phyloP scores from a whole-genome alignment of 2,888 invertebrate species.

The Drosophila putrida region DNA sequence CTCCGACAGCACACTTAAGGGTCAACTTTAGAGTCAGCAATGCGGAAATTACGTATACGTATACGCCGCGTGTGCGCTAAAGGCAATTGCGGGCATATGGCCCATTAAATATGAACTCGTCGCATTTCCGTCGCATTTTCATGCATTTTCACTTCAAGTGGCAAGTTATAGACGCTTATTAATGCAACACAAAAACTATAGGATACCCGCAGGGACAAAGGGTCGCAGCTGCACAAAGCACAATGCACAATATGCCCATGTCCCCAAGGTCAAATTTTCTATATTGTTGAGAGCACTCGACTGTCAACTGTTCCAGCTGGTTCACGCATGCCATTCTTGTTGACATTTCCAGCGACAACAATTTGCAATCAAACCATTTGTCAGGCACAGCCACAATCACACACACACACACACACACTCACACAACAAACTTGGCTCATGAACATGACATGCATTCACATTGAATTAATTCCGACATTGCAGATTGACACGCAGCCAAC shows the following conservation, averaged over 20 bases:
- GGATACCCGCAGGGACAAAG: neutral
- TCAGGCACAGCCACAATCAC: slow-evolving; percentile 38
- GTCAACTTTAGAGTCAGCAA: slow-evolving; percentile 46
- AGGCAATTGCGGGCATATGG: slow-evolving; percentile 51
- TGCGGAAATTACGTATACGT: slow-evolving; percentile 65
- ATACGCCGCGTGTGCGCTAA: slow-evolving; percentile 40
- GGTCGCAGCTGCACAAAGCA: slow-evolving; percentile 21
- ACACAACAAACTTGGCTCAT: slow-evolving; percentile 57
- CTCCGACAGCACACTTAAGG: slow-evolving; percentile 9
- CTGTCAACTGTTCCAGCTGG: slow-evolving; percentile 19
- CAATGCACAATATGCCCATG: slow-evolving; percentile 5
- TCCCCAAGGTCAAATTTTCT: slow-evolving; percentile 36
- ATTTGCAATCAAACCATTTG: slow-evolving; percentile 78
- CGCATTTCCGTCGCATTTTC: slow-evolving; percentile 56
- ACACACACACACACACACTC: slow-evolving; percentile 15
- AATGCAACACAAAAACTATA: slow-evolving; percentile 32
- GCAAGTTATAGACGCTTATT: slow-evolving; percentile 40
- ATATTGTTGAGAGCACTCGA: slow-evolving; percentile 13
- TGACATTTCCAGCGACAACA: slow-evolving; percentile 75
- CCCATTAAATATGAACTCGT: slow-evolving; percentile 61
- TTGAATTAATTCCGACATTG: slow-evolving; percentile 73
- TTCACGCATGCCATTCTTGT: slow-evolving; percentile 67
- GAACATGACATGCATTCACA: slow-evolving; percentile 76
- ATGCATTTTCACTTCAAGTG: slow-evolving; percentile 9
- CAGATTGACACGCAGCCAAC: slow-evolving; percentile 58